Percentiles rank a stretch among this genome's conserved stretches.
Evolutionary conservation across 2,113 vertebrate genomes (phyloP).

Genomic region (Hystrix cristata): DNA sequence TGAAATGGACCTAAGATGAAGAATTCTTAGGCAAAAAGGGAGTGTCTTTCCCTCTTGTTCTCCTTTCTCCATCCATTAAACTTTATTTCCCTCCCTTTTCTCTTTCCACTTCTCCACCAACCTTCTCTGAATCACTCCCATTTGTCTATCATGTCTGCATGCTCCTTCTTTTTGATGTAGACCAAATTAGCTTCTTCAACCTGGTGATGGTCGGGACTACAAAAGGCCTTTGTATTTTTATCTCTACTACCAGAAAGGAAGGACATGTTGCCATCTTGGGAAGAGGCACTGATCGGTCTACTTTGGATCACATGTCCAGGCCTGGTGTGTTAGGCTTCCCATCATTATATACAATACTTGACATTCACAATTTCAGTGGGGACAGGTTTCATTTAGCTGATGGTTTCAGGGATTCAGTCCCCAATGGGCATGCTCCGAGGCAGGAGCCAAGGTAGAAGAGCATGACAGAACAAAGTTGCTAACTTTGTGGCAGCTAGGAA

Average conservation of each 20-base stretch:
- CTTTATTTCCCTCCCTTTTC: background rate
- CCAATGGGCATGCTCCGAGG: background rate
- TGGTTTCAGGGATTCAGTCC: too few species aligned
- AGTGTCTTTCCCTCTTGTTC: background rate
- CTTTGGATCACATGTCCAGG: rapidly evolving
- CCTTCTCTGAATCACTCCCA: rapidly evolving
- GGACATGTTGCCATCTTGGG: rapidly evolving
- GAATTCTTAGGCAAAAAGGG: background rate
- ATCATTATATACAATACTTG: background rate
- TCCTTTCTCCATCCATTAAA: background rate
- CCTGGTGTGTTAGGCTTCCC: background rate
- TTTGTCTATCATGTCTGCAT: background rate
- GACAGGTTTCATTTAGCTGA: background rate
- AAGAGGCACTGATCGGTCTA: background rate
- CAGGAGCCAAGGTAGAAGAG: background rate
- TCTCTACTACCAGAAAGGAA: background rate
- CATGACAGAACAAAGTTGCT: background rate
- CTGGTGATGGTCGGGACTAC: rapidly evolving
- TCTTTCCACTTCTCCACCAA: background rate
- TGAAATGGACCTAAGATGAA: background rate
- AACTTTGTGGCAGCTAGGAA: background rate
- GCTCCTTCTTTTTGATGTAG: background rate
- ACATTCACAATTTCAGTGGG: background rate
- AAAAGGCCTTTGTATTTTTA: rapidly evolving
- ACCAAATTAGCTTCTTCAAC: background rate